Base-by-base conservation (phyloP, 2,888 invertebrate genomes). In the Cosmia trapezina region DNA sequence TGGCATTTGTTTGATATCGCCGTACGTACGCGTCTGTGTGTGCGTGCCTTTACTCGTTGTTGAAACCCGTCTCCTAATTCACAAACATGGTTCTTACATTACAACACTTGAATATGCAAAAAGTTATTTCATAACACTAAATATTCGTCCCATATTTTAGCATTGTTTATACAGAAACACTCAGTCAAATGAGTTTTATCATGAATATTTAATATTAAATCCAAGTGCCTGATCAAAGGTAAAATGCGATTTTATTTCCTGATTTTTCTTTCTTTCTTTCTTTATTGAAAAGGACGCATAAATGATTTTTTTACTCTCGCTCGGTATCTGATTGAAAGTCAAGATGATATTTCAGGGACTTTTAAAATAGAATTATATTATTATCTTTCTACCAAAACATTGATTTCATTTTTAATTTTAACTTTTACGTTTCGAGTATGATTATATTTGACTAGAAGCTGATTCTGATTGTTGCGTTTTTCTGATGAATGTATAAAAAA, bases 181-280 rank as follows among this genome's bases (percentile, higher is more conserved):
- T 73, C 19, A 47, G 49, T 54, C 43, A 69, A 75, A 73, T 70
- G 67, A 76, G 54, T 83, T 77, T 60, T 64, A 63, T 61, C 41
- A 64, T 82, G 66, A 84, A 82, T 78, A 70, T 78, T 78, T 76
- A 82, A 82, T 78, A 60, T 45, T 33, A 37, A 43, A 63, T 33
- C n/a, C 37, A 51, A 70, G 47, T 57, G 22, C 14, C 63, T 67
- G 45, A 54, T 71, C 54, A 60, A 77, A 81, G 54, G 33, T 70
- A 11, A 47, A 59, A 66, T 47, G 22, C 12, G 45, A 69, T 64
- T 76, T 70, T 65, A 28, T 66, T 76, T 70, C 53, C 47, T 37
- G 59, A 41, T 60, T 19, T 68, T 62, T 43, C 11, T 45, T 49
- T 78, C n/a, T 43, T 62, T 67, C 41, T 56, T 62, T 60, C 19